These are phyloP conservation scores for Poeciliopsis turneri DNA, from an alignment of 2,797 vertebrate species.

Conservation along the genomic window DNA sequence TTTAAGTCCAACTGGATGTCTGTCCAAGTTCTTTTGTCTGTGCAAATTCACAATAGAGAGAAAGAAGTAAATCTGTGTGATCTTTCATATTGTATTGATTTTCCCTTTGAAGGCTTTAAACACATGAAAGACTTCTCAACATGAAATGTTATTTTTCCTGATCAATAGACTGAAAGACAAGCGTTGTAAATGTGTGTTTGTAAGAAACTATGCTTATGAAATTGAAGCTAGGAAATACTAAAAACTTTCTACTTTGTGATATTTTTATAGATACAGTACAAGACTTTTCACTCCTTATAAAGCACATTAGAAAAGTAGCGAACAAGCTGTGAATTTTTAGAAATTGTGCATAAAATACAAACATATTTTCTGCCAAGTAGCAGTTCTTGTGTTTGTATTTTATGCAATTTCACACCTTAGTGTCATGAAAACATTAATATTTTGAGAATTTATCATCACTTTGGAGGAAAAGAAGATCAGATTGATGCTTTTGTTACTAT, in stretches of 20 bases:
- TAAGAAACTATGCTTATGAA: neutral
- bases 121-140: neutral
- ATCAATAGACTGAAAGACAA: neutral
- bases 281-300: neutral
- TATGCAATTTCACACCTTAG: neutral
- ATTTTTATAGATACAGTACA: neutral
- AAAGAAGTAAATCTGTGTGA: neutral
- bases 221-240: neutral
- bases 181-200: neutral
- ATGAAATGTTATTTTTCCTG: neutral
- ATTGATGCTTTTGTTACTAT: neutral
- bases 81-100: neutral
- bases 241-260: neutral
- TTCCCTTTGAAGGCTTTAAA: neutral
- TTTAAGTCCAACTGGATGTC: neutral
- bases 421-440: neutral
- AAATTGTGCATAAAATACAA: neutral
- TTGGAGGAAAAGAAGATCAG: neutral
- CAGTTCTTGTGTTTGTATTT: no score
- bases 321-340: neutral
- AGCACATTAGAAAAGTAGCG: neutral
- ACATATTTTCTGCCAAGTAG: neutral
- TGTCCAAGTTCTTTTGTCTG: neutral
- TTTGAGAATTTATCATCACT: neutral
- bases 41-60: neutral